Percentiles rank a stretch among this genome's conserved stretches.
Conservation (phyloP, 2,888 invertebrate genomes). For the Parapristionchus giblindavisi region DNA sequence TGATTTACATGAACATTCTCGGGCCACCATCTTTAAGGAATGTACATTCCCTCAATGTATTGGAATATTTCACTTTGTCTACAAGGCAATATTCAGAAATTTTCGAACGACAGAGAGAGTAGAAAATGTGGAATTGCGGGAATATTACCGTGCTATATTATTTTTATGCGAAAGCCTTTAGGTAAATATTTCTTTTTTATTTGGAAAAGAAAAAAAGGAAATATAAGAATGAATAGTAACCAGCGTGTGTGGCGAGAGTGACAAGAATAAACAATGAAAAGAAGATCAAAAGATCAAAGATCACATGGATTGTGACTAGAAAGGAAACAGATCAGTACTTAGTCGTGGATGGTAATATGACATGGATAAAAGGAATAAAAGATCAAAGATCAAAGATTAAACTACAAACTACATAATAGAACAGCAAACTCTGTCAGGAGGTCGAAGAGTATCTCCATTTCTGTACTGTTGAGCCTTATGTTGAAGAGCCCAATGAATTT, state of each 20-base stretch:
- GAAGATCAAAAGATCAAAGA: not conserved
- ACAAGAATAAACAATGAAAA: not conserved
- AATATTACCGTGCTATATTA: no score
- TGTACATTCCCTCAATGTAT: no score
- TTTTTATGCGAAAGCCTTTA: no score
- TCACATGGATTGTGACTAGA: conserved; percentile 1
- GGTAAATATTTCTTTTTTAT: no score
- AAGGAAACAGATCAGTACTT: not conserved
- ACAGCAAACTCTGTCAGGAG: conserved; percentile 63
- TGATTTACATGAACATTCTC: no score
- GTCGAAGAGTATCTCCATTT: conserved; percentile 40
- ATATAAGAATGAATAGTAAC: not conserved
- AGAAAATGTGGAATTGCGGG: no score
- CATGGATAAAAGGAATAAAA: no score
- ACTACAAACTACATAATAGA: conserved; percentile 48
- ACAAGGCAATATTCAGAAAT: no score
- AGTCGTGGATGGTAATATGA: not conserved
- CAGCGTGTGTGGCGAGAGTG: not conserved
- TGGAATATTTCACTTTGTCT: no score
- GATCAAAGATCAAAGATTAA: not conserved
- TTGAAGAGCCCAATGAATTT: conserved; percentile 59
- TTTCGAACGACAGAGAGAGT: no score
- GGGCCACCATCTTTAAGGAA: no score
- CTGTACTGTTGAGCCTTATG: conserved; percentile 15
- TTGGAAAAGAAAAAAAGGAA: no score